Conservation (phyloP, 1,140 invertebrate genomes). For the Vanessa tameamea region DNA sequence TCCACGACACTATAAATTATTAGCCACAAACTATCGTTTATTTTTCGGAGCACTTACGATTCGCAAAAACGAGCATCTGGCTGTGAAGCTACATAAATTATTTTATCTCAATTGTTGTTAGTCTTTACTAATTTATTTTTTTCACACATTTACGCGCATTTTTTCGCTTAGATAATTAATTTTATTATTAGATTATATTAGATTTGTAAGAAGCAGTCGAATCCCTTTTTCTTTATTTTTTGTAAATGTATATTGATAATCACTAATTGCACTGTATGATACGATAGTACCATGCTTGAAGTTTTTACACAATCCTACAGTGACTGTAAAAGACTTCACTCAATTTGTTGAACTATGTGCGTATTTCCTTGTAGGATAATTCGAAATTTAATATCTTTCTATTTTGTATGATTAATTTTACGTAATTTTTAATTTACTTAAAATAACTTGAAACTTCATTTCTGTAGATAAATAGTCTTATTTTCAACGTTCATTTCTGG, state of each 20-base stretch:
- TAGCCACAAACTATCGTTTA: conserved; percentile 35
- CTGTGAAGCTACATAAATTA: conserved; percentile 15
- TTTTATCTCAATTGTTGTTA: conserved; percentile 20
- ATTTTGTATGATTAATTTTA: too few relatives aligned
- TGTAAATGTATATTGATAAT: too few relatives aligned
- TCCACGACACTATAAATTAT: conserved; percentile 46
- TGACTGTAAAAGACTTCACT: too few relatives aligned
- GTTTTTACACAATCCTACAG: too few relatives aligned
- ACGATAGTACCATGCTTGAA: too few relatives aligned
- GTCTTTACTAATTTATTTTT: conserved; percentile 8
- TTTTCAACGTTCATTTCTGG: not conserved
- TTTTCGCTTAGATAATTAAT: not conserved
- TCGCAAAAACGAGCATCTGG: conserved; percentile 31
- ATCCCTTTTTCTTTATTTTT: too few relatives aligned
- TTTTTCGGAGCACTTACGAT: conserved; percentile 32
- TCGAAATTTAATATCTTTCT: not conserved
- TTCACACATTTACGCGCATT: conserved; percentile 9
- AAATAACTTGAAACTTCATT: not conserved
- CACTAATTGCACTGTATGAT: not conserved
- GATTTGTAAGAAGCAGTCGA: not conserved
- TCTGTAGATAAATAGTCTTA: not conserved
- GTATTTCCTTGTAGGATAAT: too few relatives aligned
- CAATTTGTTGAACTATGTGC: too few relatives aligned
- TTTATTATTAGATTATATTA: not conserved
- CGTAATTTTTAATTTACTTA: too few relatives aligned